Evolutionary conservation across 1,140 invertebrate genomes (phyloP).

Genomic region (Trissolcus basalis): DNA sequence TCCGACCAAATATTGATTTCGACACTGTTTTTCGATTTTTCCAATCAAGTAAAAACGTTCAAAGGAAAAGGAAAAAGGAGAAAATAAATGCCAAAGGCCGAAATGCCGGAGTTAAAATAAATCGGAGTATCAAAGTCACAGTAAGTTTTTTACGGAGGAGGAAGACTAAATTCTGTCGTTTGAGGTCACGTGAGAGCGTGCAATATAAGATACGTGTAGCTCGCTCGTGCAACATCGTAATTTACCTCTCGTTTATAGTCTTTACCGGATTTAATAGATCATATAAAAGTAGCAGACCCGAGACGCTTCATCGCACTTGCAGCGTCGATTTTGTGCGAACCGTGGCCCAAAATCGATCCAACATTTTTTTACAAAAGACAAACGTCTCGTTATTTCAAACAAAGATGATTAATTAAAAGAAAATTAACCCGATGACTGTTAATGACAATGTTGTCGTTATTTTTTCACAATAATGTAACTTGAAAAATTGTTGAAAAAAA

Average conservation of each 20-base stretch:
- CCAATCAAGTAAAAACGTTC: too few species aligned
- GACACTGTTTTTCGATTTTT: too few species aligned
- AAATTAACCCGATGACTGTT: too few species aligned
- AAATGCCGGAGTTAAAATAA: too few species aligned
- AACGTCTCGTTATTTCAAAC: slow-evolving; percentile 16
- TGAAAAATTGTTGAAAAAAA: slow-evolving; percentile 34
- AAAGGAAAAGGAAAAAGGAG: too few species aligned
- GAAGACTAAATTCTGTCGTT: slow-evolving; percentile 54
- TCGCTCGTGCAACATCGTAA: slow-evolving; percentile 59
- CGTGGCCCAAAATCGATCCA: slow-evolving; percentile 7
- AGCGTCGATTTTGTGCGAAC: slow-evolving; percentile 33
- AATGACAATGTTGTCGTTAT: neutral
- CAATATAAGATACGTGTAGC: slow-evolving; percentile 52
- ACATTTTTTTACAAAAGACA: slow-evolving; percentile 6
- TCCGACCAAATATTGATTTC: too few species aligned
- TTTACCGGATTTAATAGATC: slow-evolving; percentile 61
- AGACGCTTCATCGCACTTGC: slow-evolving; percentile 39
- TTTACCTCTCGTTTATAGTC: slow-evolving; percentile 63
- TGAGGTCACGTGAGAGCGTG: slow-evolving; percentile 54
- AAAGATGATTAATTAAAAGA: too few species aligned
- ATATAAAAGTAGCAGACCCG: slow-evolving; percentile 46
- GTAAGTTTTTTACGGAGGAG: slow-evolving; percentile 51
- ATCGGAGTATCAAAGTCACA: slow-evolving; percentile 16
- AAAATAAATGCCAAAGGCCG: too few species aligned
- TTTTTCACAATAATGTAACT: slow-evolving; percentile 21